Conservation (phyloP, 2,888 invertebrate species). For the Patella pellucida region DNA sequence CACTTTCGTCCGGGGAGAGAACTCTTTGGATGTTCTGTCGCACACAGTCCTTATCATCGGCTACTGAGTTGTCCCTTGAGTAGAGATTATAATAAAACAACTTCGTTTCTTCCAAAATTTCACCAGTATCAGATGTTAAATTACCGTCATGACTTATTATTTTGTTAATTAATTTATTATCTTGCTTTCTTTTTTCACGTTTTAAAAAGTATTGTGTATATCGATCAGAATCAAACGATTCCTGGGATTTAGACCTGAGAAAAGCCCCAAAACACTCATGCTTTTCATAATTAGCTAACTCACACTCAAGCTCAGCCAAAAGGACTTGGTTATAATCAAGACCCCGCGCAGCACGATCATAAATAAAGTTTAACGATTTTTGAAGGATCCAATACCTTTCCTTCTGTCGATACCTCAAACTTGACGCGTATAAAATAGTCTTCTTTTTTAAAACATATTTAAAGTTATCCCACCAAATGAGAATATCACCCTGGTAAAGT, state of each 20-base stretch:
- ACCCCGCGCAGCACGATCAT: background rate
- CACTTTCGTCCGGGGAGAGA: background rate
- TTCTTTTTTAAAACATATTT: background rate
- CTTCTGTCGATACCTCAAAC: background rate
- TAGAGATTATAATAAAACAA: slow-evolving; percentile 17
- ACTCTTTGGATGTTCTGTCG: background rate
- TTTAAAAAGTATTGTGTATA: slow-evolving; percentile 21
- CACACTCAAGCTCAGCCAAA: background rate
- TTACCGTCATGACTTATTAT: slow-evolving; percentile 6
- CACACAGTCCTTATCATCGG: slow-evolving; percentile 15
- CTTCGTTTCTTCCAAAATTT: slow-evolving; percentile 9
- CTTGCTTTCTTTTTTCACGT: slow-evolving; percentile 14
- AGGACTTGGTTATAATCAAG: background rate
- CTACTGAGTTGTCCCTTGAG: slow-evolving; percentile 16
- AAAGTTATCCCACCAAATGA: background rate
- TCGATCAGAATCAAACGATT: background rate
- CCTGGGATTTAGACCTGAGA: background rate
- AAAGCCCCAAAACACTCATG: background rate
- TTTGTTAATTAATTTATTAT: slow-evolving; percentile 13
- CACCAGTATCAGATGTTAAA: background rate
- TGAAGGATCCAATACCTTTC: background rate
- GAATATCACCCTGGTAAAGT: background rate
- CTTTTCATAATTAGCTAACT: background rate
- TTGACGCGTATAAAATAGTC: background rate
- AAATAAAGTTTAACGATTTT: background rate